Evolutionary conservation across 2,797 vertebrate species (phyloP), one percentile per base, ranked within the genome.

Genomic region (Ceyx erithaca): DNA sequence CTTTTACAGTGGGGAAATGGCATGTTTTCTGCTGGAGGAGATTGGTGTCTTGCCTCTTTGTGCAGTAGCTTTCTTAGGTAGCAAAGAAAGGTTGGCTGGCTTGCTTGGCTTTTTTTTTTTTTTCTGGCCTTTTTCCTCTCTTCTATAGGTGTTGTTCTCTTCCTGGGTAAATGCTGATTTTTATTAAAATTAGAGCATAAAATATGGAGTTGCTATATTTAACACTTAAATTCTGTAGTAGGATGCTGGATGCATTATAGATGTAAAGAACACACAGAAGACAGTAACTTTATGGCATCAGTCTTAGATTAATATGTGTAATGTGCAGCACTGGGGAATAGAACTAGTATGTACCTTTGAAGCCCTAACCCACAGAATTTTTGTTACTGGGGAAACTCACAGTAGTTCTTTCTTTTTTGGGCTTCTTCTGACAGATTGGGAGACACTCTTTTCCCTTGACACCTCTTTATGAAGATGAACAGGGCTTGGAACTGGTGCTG

Each of bases 401-500:
- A 87, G 62, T 14, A n/a, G 33, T 66, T 80, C 30, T 80, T 73
- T 37, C 49, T 86, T 82, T 80, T 71, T 76, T 2, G 8, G 25
- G 35, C 62, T 76, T 37, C 41, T 12, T 70, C 11, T 31, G 43
- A 64, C 87, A 90, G 93, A 87, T 37, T 75, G 48, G 23, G 72
- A 84, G 55, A 45, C 48, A 59, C 16, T 87, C 26, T 90, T 85
- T 81, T 80, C 64, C 81, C 51, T 85, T 80, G 46, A 77, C 67
- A 79, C 85, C 69, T 90, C 76, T 89, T 92, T 10, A 0, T 75
- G 76, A 78, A 90, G n/a, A 85, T 48, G 79, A 87, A 37, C 48
- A 77, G 78, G 71, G 61, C 68, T 92, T 70, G 79, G 77, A 94
- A 77, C 79, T 70, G 71, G 52, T 77, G 57, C 61, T 92, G 43